Base-by-base conservation (phyloP, 2,888 invertebrate genomes). In the Drosophila yooni region DNA sequence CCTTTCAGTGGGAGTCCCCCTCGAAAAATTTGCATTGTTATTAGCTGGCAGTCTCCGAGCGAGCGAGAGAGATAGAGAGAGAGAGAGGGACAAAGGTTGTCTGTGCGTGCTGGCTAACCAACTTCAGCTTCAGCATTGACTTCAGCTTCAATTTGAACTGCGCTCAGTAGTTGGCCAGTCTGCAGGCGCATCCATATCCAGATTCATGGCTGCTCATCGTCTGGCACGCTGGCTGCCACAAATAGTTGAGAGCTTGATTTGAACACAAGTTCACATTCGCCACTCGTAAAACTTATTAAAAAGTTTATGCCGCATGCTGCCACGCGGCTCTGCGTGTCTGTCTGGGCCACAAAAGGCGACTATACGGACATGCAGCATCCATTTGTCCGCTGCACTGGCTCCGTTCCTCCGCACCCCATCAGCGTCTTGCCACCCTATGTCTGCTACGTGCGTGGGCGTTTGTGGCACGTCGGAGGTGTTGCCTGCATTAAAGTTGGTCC, bases 251-350 rank as follows among this genome's bases (percentile, higher is more conserved):
- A 80, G 82, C 85, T 87, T 65, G 80, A 86, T 86, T 88, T 33
- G 33, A 33, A 33, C 33, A 33, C 33, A 33, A 33, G 33, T 82
- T 83, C 88, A 80, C 90, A 91, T 79, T 90, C 88, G 82, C 82
- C 84, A 81, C 89, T 88, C 88, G 82, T 84, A 90, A 90, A 90
- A 91, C 90, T 91, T 90, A 87, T 89, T 87, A 87, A 90, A 88
- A 85, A 84, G 71, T 91, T 83, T 82, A 79, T 85, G 80, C 86
- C 77, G 80, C 90, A 76, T 70, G 79, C 72, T 71, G 88, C 82
- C 61, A 59, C 67, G 67, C 50, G 58, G 69, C 58, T 62, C 58
- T 54, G 67, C 59, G 75, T 74, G 79, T 54, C 69, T 51, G 69
- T 70, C 69, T 59, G 70, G 58, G 69, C 59, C 43, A 69, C 68